Evolutionary conservation across 2,797 vertebrate species (phyloP), one percentile per base, ranked within the genome.

Genomic region (Scleropages formosus): DNA sequence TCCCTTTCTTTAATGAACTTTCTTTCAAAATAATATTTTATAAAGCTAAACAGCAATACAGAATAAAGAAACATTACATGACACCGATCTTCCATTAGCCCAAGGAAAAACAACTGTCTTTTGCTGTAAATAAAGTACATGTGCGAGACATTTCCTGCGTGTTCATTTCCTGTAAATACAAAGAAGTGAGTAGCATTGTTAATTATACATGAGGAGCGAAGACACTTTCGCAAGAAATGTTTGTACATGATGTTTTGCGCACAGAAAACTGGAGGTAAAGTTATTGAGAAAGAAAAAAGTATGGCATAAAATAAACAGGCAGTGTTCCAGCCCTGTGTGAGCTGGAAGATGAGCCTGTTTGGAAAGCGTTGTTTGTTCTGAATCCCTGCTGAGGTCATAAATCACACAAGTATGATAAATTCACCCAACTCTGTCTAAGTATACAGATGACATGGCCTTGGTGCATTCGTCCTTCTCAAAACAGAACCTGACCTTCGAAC

Each of bases 351-450:
- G 84, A 85, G 73, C 70, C 63, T 51, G 46, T 60, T 80, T 65
- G 56, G 39, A 67, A 83, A 77, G 49, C 79, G 74, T 62, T 26
- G 9, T 20, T 18, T 8, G 13, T 49, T 77, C 61, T 74, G 56
- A 79, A 74, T 71, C 75, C 39, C 4, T 49, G 76, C 44, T 60
- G 58, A 82, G 78, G 80, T 84, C 84, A 78, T 72, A 51, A 78
- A 69, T 85, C 79, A n/a, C 85, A 86, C 77, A 18, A 10, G 26
- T 24, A n/a, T 15, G 79, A 74, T 78, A 88, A 76, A 87, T 87
- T 89, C 79, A 84, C 78, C 53, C 51, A 84, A 15, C 82, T 82
- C 59, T 77, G 68, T 79, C 79, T 31, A 73, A 81, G 80, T 82
- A 84, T 78, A 80, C 79, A 82, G 0, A 75, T 27, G 73, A 84